Percentiles rank a stretch among this genome's conserved stretches.
These are phyloP conservation scores for Pristionchus mayeri DNA, from an alignment of 2,888 invertebrate genomes.

Conservation along the genomic window DNA sequence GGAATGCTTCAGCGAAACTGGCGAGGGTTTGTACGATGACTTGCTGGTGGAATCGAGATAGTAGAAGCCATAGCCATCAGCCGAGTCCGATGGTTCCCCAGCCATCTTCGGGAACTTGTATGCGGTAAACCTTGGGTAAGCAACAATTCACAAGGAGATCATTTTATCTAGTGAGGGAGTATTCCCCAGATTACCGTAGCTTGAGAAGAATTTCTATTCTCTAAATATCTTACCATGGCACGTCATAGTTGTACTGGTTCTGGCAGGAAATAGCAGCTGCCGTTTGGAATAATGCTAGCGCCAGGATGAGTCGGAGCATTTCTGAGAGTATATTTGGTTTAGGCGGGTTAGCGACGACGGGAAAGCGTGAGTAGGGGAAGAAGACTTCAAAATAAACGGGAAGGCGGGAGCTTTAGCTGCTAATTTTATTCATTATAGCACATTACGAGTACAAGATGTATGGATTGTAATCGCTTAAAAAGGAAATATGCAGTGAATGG, in stretches of 20 bases:
- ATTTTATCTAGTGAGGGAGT: too few species aligned
- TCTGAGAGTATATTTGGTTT: too few species aligned
- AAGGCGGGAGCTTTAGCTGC: too few species aligned
- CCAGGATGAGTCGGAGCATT: background rate
- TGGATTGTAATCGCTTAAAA: too few species aligned
- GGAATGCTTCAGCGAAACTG: slow-evolving; percentile 58
- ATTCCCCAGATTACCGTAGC: too few species aligned
- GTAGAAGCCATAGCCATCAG: slow-evolving; percentile 65
- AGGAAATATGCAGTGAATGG: too few species aligned
- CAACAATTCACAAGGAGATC: background rate
- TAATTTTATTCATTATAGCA: too few species aligned
- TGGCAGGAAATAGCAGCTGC: slow-evolving; percentile 64
- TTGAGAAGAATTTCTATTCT: too few species aligned
- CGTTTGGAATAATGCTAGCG: background rate
- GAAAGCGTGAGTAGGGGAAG: too few species aligned
- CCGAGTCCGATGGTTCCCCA: slow-evolving; percentile 54
- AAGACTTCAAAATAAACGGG: too few species aligned
- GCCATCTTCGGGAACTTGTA: slow-evolving; percentile 70
- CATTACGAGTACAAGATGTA: too few species aligned
- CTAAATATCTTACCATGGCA: slow-evolving; percentile 62
- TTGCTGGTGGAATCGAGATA: slow-evolving; percentile 68
- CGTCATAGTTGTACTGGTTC: slow-evolving; percentile 67
- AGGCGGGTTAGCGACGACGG: too few species aligned
- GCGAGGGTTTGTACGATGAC: slow-evolving; percentile 57
- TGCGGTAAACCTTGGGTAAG: slow-evolving; percentile 59